phyloP scores from a whole-genome alignment of 2,888 invertebrate species.

The Oscheius myriophilus region DNA sequence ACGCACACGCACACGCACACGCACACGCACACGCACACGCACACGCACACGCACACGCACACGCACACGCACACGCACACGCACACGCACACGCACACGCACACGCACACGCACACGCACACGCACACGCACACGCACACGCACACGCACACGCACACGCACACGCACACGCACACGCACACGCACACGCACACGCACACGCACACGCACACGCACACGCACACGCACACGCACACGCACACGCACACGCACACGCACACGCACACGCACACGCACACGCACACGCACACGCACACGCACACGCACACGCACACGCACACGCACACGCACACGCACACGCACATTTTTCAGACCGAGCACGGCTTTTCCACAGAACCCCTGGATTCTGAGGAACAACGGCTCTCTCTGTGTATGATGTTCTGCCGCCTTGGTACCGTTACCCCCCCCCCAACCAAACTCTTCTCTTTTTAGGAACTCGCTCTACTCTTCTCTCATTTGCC shows the following conservation, averaged over 20 bases:
- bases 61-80: too few species aligned
- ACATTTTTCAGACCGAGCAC: constrained; percentile 29
- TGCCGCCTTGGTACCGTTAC: constrained; percentile 24
- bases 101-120: neutral
- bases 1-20: too few species aligned
- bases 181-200: too few species aligned
- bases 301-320: too few species aligned
- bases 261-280: neutral
- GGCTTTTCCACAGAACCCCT: constrained; percentile 14
- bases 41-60: neutral
- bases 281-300: neutral
- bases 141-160: neutral
- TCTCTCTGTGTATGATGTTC: constrained; percentile 50
- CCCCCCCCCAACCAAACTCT: neutral
- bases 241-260: too few species aligned
- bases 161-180: neutral
- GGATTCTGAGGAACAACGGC: constrained; percentile 48
- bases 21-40: neutral
- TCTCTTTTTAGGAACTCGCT: neutral
- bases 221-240: neutral
- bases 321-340: neutral
- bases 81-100: neutral
- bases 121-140: too few species aligned
- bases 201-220: neutral
- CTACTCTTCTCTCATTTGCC: constrained; percentile 2